Evolutionary conservation across 2,888 invertebrate species (phyloP), one percentile per base, ranked within the genome.

Genomic region (Clunio marinus): DNA sequence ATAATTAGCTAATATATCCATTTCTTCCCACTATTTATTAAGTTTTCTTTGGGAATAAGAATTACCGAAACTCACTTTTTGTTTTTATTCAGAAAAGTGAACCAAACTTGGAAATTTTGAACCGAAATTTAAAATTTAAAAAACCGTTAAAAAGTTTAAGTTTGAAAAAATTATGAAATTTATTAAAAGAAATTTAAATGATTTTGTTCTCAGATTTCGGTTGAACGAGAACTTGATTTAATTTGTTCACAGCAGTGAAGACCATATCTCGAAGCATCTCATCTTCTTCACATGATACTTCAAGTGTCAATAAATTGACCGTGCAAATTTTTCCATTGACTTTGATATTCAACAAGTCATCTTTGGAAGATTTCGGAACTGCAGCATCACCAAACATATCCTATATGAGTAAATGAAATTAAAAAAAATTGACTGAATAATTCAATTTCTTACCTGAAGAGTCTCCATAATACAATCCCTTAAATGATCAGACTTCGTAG

Each of bases 301-400:
- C 89, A 83, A 96, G 81, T 71, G 84, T 88, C 25, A 86, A 80
- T 37, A 96, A 80, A 78, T 96, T 92, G 69, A 97, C 91, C 74
- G 90, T 86, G 0, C 95, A 96, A 22, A 86, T 84, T 73, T 91
- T 91, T 10, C 87, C 88, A 75, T 92, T 90, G 0, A 97, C 92
- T 0, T 86, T 88, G 0, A 97, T 90, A 72, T 89, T 86, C 60
- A 96, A 78, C 73, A 88, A 86, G 74, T 96, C 95, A 0, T 93
- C 94, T 77, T 93, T 92, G 77, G 95, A 93, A 41, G 10, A 8
- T 81, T 96, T 96, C 8, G 93, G 93, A 51, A 96, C 92, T 0
- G 94, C 88, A 73, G 90, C 92, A 73, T 93, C 91, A 0, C 97
- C 97, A 80, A 96, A 97, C 89, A 97, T 96, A 75, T 97, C 96